Conservation (phyloP, 2,888 invertebrate species). For the Liodrosophila aerea region DNA sequence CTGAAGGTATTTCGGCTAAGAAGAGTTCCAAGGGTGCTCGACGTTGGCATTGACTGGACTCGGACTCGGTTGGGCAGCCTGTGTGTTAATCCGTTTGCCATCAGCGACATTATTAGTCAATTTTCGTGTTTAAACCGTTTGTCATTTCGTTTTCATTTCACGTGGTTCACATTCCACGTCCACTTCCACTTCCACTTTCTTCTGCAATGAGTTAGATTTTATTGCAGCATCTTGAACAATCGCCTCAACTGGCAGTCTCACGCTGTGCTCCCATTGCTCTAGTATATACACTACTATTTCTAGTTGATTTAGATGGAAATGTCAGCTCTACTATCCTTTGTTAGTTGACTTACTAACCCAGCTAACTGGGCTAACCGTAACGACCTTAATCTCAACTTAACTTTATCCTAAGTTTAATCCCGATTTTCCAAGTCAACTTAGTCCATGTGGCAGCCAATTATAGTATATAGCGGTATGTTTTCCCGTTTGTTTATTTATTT, state of each 20-base stretch:
- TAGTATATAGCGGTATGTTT: too few relatives aligned
- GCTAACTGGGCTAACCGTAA: too few relatives aligned
- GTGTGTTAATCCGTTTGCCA: slow-evolving; percentile 78
- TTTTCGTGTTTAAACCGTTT: slow-evolving; percentile 57
- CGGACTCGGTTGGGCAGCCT: slow-evolving; percentile 1
- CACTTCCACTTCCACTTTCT: slow-evolving; percentile 41
- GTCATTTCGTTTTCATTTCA: slow-evolving; percentile 2
- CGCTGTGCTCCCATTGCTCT: too few relatives aligned
- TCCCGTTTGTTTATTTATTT: too few relatives aligned
- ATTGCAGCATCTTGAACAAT: slow-evolving; percentile 82
- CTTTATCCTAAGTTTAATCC: too few relatives aligned
- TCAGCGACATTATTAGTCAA: slow-evolving; percentile 80
- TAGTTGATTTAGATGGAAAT: not conserved
- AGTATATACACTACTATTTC: too few relatives aligned
- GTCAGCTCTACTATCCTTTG: not conserved
- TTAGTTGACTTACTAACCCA: not conserved
- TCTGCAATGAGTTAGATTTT: slow-evolving; percentile 77
- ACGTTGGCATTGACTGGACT: slow-evolving; percentile 30
- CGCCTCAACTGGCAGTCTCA: slow-evolving; percentile 21
- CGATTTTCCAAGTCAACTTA: too few relatives aligned
- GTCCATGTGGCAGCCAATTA: too few relatives aligned
- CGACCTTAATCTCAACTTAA: too few relatives aligned
- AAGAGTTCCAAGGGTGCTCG: slow-evolving; percentile 28
- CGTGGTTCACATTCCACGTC: slow-evolving; percentile 17
- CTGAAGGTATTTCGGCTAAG: slow-evolving; percentile 11